A percentile compares a stretch with the other conserved stretches of the same genome.
These are phyloP conservation scores for Dromaius novaehollandiae DNA, from an alignment of 2,113 vertebrate species.

Conservation along the genomic window DNA sequence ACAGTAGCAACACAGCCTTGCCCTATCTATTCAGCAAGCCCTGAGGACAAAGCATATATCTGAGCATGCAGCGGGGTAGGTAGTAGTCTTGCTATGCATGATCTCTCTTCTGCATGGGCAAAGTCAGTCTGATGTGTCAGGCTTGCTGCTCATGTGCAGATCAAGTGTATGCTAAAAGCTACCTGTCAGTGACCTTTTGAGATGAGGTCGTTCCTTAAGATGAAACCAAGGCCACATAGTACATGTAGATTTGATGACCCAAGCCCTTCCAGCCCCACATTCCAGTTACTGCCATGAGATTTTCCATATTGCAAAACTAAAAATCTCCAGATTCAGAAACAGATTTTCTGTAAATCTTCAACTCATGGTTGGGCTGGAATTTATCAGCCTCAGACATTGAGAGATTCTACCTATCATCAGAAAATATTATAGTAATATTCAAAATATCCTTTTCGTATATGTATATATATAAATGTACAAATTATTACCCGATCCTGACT, in stretches of 20 bases:
- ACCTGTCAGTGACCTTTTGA: neutral
- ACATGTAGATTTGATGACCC: neutral
- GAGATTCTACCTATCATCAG: no score
- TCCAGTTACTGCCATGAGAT: neutral
- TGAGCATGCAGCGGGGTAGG: fast-evolving
- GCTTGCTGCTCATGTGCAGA: neutral
- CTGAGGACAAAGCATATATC: fast-evolving
- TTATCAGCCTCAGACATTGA: neutral
- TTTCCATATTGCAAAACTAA: neutral
- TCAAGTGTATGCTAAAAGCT: neutral
- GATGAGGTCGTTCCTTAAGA: neutral
- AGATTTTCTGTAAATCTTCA: neutral
- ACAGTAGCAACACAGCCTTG: neutral
- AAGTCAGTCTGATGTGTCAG: neutral
- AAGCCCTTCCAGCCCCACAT: neutral
- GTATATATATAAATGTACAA: no score
- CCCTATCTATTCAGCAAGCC: no score
- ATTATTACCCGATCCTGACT: no score
- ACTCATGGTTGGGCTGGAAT: neutral
- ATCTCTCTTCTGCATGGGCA: neutral
- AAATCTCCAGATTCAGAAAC: neutral
- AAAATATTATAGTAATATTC: no score
- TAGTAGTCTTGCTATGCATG: fast-evolving
- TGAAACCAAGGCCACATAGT: neutral
- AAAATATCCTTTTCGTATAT: no score